Evolutionary conservation across 2,888 invertebrate genomes (phyloP).

Genomic region (Ephialtes manifestator): DNA sequence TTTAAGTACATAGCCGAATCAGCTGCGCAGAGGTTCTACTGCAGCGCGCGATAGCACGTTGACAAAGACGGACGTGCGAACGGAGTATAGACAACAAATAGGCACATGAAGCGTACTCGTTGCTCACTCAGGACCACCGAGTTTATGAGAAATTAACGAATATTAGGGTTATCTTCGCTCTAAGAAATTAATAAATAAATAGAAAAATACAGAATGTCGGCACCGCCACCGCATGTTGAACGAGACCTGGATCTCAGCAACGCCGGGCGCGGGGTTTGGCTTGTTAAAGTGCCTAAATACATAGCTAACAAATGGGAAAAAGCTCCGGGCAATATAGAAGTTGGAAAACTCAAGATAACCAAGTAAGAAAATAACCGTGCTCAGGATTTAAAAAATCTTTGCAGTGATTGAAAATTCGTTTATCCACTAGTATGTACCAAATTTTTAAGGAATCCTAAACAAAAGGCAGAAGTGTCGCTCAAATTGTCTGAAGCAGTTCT

Average conservation of each 20-base stretch:
- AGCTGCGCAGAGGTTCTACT: too few species aligned
- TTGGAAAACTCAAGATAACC: constrained; percentile 96
- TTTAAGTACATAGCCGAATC: too few species aligned
- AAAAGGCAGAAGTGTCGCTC: constrained; percentile 95
- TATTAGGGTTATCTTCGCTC: not conserved
- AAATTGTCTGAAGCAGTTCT: constrained; percentile 93
- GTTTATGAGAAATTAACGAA: not conserved
- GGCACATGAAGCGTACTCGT: not conserved
- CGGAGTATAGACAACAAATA: not conserved
- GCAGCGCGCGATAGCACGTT: too few species aligned
- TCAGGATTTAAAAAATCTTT: not conserved
- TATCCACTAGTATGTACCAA: not conserved
- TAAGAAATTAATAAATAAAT: constrained; percentile 2
- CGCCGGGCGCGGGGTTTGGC: constrained; percentile 97
- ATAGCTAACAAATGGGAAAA: constrained; percentile 98
- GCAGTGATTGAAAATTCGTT: not conserved
- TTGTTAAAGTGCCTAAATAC: constrained; percentile 98
- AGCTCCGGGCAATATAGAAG: constrained; percentile 96
- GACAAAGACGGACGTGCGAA: too few species aligned
- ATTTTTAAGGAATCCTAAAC: constrained; percentile 88
- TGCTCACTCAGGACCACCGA: not conserved
- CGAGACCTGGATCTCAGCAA: constrained; percentile 95
- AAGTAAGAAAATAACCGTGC: constrained; percentile 87
- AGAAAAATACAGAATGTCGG: constrained; percentile 79
- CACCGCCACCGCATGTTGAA: constrained; percentile 88